Evolutionary conservation across 2,113 vertebrate species (phyloP).

Genomic region (Mastomys coucha): DNA sequence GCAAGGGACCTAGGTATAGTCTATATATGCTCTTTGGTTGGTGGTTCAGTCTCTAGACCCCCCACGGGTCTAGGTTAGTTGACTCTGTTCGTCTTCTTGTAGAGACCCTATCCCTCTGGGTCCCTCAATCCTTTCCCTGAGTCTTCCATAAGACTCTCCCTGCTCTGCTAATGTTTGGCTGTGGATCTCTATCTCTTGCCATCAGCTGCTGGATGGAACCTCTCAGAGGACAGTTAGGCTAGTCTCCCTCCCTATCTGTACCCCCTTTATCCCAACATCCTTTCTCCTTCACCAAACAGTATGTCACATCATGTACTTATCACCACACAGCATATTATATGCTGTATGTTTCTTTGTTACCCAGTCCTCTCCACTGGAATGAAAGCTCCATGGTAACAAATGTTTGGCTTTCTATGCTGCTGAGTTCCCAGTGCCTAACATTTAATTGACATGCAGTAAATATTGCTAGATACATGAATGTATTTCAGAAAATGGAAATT

Average conservation of each 20-base stretch:
- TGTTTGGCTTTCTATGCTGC: not conserved
- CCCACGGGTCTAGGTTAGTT: no score
- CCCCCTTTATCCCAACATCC: not conserved
- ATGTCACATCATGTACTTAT: not conserved
- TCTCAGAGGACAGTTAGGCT: no score
- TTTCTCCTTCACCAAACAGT: not conserved
- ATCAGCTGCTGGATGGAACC: no score
- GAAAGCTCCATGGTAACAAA: not conserved
- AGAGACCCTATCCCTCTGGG: no score
- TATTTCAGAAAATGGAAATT: constrained; percentile 50
- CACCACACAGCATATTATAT: not conserved
- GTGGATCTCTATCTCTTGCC: no score
- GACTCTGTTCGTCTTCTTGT: no score
- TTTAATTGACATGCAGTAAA: not conserved
- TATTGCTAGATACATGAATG: not conserved
- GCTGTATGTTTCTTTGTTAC: not conserved
- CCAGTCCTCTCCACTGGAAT: not conserved
- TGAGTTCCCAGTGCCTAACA: not conserved
- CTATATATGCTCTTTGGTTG: no score
- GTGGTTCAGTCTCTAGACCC: no score
- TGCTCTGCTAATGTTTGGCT: no score
- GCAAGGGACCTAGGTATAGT: no score
- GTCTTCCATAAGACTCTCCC: no score
- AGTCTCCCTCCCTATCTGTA: not conserved
- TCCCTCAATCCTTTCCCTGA: no score